phyloP scores from a whole-genome alignment of 2,888 invertebrate species.

The Flexamia atlantica region DNA sequence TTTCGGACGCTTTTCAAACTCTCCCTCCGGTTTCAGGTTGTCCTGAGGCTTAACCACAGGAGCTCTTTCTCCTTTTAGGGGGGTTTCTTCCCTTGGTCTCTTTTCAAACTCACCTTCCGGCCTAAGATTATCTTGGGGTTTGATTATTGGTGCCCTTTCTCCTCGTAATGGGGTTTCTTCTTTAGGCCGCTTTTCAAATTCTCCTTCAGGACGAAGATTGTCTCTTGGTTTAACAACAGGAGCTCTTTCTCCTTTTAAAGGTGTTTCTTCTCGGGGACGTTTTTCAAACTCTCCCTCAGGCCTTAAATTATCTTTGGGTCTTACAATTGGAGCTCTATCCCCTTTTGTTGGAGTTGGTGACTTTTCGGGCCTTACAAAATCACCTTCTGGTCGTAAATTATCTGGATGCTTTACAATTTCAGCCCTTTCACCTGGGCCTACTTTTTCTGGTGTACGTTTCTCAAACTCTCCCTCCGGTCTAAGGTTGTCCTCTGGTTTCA shows the following conservation, averaged over 20 bases:
- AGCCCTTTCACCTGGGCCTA: slow-evolving; percentile 78
- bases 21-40: slow-evolving; percentile 72
- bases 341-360: slow-evolving; percentile 74
- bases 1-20: slow-evolving; percentile 70
- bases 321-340: slow-evolving; percentile 77
- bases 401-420: slow-evolving; percentile 73
- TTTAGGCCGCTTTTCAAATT: slow-evolving; percentile 74
- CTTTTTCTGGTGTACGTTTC: slow-evolving; percentile 64
- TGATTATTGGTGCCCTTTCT: slow-evolving; percentile 71
- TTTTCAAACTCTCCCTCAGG: slow-evolving; percentile 79
- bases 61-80: slow-evolving; percentile 70
- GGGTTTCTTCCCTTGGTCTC: slow-evolving; percentile 70
- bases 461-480: slow-evolving; percentile 78
- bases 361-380: slow-evolving; percentile 74
- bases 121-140: slow-evolving; percentile 72
- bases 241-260: slow-evolving; percentile 76
- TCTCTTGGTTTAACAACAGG: slow-evolving; percentile 76
- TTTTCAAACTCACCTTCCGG: slow-evolving; percentile 72
- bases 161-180: slow-evolving; percentile 73
- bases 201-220: slow-evolving; percentile 79
- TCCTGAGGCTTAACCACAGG: slow-evolving; percentile 72
- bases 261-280: slow-evolving; percentile 71
- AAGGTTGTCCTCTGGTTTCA: slow-evolving; percentile 76
- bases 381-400: slow-evolving; percentile 76
- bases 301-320: slow-evolving; percentile 71